Evolutionary conservation across 2,797 vertebrate genomes (phyloP), one percentile per base, ranked within the genome.

Genomic region (Lithobates pipiens): DNA sequence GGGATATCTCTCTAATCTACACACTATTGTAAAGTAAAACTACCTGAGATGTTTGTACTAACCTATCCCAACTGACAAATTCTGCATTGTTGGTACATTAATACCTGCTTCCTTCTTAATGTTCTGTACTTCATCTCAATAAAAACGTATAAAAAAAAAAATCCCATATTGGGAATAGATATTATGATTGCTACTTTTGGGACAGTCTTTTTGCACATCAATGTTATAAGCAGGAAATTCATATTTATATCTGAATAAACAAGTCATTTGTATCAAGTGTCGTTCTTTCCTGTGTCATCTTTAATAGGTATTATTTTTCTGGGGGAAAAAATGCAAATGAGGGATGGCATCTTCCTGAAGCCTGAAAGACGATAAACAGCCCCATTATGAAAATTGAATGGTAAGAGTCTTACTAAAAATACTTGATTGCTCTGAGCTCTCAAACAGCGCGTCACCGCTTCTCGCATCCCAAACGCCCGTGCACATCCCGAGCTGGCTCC

Each of bases 311-410:
- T 46, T 57, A 57, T 57, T 57, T 57, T 57, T 57, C 50, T 44
- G 34, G 27, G 8, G 6, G 3, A 36, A 39, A 68, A 69, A 71
- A 84, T 71, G 78, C 50, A 84, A 84, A 76, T 73, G 44, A 76
- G 16, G 23, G 57, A 61, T 70, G 67, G 61, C n/a, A 77, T 61
- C 36, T 67, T 46, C 34, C 36, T 39, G 42, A 21, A 34, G 32
- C 76, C 63, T 80, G 42, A 72, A 72, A 23, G 46, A 50, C 34
- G 71, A 82, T 86, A 82, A 86, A 77, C 78, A 82, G 74, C 44
- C 10, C 67, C 74, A 86, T 82, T 86, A 82, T 82, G 80, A 76
- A 86, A 77, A 86, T 86, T 71, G 67, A 77, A 86, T 77, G 65
- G 50, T 21, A 70, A 86, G 69, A 65, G 73, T 50, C 46, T 73